Percentiles rank a stretch among this genome's conserved stretches.
These are phyloP conservation scores for Scolanthus callimorphus DNA, from an alignment of 92 coral and sea anemone genomes.

Conservation along the genomic window DNA sequence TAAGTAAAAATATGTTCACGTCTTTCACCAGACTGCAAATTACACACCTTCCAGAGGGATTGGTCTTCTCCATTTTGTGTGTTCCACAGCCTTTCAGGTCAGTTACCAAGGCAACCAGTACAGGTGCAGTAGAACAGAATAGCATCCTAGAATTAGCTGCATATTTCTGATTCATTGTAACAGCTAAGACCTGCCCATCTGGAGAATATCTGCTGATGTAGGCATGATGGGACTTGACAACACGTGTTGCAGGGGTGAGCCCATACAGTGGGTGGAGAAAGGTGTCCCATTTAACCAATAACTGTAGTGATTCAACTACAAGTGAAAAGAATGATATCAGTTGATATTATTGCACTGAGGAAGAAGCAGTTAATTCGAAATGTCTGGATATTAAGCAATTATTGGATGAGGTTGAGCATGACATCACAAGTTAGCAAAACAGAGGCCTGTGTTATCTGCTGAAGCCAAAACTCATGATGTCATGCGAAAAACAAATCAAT, in stretches of 20 bases:
- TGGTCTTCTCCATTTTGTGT: slow-evolving; percentile 12
- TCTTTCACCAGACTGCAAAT: too few species aligned
- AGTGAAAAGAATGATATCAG: too few species aligned
- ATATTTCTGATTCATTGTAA: slow-evolving; percentile 87
- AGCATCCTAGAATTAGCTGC: slow-evolving; percentile 81
- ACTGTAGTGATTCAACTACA: slow-evolving; percentile 37
- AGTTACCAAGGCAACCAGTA: slow-evolving; percentile 70
- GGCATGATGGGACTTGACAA: slow-evolving; percentile 70
- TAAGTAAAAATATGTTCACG: too few species aligned
- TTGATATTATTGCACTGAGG: too few species aligned
- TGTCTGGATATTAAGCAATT: too few species aligned
- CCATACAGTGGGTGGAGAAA: slow-evolving; percentile 65
- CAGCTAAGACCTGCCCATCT: slow-evolving; percentile 89
- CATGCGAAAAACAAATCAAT: too few species aligned
- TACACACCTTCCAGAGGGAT: slow-evolving; percentile 73
- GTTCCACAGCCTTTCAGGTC: slow-evolving; percentile 94
- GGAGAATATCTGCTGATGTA: slow-evolving; percentile 71
- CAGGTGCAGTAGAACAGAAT: slow-evolving; percentile 69
- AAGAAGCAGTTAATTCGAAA: too few species aligned
- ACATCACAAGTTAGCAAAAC: too few species aligned
- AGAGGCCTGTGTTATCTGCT: too few species aligned
- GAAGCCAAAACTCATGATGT: too few species aligned
- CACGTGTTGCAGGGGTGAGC: slow-evolving; percentile 72
- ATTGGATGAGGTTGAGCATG: too few species aligned
- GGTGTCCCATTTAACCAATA: slow-evolving; percentile 78